These are phyloP conservation scores for Fistularia commersonii DNA, from an alignment of 2,797 vertebrate species.

Conservation along the genomic window DNA sequence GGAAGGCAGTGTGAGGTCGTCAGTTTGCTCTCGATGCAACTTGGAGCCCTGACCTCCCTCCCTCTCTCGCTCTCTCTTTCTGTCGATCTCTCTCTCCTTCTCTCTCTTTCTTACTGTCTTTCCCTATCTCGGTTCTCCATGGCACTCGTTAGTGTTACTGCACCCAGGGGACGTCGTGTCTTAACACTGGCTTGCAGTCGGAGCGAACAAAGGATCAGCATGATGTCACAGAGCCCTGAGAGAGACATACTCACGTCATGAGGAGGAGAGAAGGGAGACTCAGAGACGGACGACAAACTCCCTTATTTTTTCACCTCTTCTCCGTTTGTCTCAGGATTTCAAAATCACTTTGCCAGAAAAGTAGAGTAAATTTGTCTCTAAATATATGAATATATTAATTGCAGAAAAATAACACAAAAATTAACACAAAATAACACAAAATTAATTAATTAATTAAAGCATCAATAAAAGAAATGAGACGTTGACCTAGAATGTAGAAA, in stretches of 20 bases:
- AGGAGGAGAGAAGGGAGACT: slow-evolving; percentile 5
- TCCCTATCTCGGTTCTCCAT: slow-evolving; percentile 24
- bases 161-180: slow-evolving; percentile 14
- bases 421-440: too few species aligned
- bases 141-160: slow-evolving; percentile 27
- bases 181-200: slow-evolving; percentile 25
- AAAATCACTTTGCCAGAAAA: too few species aligned
- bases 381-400: background rate
- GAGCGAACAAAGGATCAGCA: slow-evolving; percentile 18
- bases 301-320: background rate
- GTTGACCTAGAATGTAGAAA: too few species aligned
- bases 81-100: too few species aligned
- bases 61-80: too few species aligned
- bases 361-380: background rate
- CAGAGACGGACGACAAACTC: background rate
- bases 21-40: too few species aligned
- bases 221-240: slow-evolving; percentile 29
- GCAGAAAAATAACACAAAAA: too few species aligned
- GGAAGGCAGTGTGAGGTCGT: too few species aligned
- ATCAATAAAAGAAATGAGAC: too few species aligned
- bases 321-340: background rate
- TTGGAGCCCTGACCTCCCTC: too few species aligned
- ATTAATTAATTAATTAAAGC: too few species aligned
- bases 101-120: background rate
- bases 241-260: slow-evolving; percentile 18